These are phyloP conservation scores for Acrocephalus arundinaceus DNA, from an alignment of 2,113 vertebrate genomes.

Conservation along the genomic window DNA sequence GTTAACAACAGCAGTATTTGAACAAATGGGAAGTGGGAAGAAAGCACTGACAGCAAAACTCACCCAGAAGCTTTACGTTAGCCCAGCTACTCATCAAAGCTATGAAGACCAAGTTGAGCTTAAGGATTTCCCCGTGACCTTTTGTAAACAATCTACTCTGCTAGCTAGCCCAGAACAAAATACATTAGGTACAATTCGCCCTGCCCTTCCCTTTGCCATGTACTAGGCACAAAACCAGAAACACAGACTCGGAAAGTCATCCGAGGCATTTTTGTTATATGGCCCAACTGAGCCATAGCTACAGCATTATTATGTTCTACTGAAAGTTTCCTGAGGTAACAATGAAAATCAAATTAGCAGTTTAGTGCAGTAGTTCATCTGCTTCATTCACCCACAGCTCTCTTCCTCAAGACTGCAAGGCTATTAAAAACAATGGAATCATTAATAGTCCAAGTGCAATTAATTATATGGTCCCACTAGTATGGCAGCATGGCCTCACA, in stretches of 20 bases:
- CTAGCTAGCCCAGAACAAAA: not conserved
- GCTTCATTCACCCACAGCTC: not conserved
- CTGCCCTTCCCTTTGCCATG: not conserved
- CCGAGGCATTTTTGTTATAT: not conserved
- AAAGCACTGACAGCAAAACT: not conserved
- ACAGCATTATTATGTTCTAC: not conserved
- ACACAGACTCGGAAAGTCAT: not conserved
- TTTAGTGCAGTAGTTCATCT: constrained; percentile 1
- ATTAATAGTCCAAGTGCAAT: not conserved
- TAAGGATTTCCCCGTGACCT: not conserved
- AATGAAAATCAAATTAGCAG: constrained; percentile 23
- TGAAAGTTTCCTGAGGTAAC: constrained; percentile 41
- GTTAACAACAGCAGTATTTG: not conserved
- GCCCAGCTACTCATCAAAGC: not conserved
- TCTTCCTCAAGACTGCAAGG: not conserved
- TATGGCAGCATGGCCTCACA: not conserved
- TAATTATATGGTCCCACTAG: not conserved
- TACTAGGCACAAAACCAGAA: not conserved
- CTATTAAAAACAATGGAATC: not conserved
- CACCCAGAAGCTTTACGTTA: not conserved
- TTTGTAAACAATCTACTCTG: not conserved
- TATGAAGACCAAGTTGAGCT: not conserved
- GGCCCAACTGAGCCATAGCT: not conserved
- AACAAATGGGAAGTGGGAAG: not conserved
- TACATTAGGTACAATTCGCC: not conserved